Evolutionary conservation across 2,888 invertebrate genomes (phyloP).

Genomic region (Nemotelus nigrinus): DNA sequence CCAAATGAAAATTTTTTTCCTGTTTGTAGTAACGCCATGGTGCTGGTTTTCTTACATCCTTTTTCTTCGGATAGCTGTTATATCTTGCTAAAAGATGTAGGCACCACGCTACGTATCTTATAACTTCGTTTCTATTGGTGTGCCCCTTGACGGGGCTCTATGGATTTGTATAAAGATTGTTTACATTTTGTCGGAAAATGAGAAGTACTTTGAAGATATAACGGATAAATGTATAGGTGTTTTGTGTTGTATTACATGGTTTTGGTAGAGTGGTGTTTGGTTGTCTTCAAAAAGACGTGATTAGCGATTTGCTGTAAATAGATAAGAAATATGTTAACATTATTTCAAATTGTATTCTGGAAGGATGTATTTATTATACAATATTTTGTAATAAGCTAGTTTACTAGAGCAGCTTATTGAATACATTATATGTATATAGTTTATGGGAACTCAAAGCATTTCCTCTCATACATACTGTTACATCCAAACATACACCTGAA

Average conservation of each 20-base stretch:
- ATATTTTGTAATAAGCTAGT: too few species aligned
- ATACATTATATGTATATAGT: too few species aligned
- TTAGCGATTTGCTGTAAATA: not conserved
- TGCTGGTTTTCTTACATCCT: not conserved
- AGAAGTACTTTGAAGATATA: not conserved
- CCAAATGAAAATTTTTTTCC: not conserved
- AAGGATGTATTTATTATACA: not conserved
- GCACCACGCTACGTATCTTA: constrained; percentile 15
- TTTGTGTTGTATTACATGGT: constrained; percentile 9
- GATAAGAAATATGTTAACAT: not conserved
- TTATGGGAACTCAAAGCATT: too few species aligned
- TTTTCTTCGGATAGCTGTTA: not conserved
- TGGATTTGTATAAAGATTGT: not conserved
- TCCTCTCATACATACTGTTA: too few species aligned
- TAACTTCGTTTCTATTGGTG: not conserved
- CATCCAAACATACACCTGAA: too few species aligned
- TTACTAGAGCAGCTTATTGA: too few species aligned
- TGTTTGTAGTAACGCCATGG: not conserved
- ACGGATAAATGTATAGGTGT: not conserved
- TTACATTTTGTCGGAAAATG: constrained; percentile 17
- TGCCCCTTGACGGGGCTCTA: constrained; percentile 33
- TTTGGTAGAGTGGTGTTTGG: not conserved
- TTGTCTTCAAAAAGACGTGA: not conserved
- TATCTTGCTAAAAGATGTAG: not conserved
- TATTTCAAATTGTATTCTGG: not conserved